A percentile compares a stretch with the other conserved stretches of the same genome.
These are phyloP conservation scores for Luehdorfia chinensis DNA, from an alignment of 1,140 invertebrate species.

Conservation along the genomic window DNA sequence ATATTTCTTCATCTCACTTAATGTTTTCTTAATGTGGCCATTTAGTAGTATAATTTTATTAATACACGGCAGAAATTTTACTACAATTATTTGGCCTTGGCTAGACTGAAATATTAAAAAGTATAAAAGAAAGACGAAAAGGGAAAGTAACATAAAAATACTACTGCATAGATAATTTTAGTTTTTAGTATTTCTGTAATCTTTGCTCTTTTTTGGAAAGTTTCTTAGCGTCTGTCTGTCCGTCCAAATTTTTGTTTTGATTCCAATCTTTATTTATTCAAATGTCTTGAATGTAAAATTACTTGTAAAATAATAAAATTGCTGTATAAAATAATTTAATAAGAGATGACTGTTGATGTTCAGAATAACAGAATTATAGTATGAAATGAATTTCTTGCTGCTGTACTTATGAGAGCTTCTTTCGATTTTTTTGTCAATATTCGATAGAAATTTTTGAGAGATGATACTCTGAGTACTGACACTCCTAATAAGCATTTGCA, in stretches of 20 bases:
- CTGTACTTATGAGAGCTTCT: constrained; percentile 57
- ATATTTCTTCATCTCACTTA: constrained; percentile 18
- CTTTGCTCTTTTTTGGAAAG: constrained; percentile 26
- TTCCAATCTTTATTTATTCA: constrained; percentile 37
- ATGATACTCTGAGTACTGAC: constrained; percentile 5
- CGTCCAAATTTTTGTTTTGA: constrained; percentile 64
- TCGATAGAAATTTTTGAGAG: constrained; percentile 27
- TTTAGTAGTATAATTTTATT: neutral
- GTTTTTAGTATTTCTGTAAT: constrained; percentile 22
- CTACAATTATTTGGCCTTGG: neutral
- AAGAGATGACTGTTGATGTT: constrained; percentile 58
- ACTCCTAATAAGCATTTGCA: too few species aligned
- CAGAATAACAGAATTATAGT: constrained; percentile 27
- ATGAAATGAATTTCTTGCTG: constrained; percentile 47
- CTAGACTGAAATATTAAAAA: too few species aligned
- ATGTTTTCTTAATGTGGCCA: neutral
- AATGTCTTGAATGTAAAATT: constrained; percentile 46
- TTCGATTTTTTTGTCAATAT: constrained; percentile 45
- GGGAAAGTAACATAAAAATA: too few species aligned
- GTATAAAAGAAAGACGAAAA: too few species aligned
- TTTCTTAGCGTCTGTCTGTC: constrained; percentile 59
- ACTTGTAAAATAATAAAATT: constrained; percentile 53
- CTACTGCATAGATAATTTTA: too few species aligned
- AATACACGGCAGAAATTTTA: constrained; percentile 7
- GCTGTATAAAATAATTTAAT: constrained; percentile 61